Evolutionary conservation across 2,888 invertebrate species (phyloP), one percentile per base, ranked within the genome.

Genomic region (Cerastoderma edule): DNA sequence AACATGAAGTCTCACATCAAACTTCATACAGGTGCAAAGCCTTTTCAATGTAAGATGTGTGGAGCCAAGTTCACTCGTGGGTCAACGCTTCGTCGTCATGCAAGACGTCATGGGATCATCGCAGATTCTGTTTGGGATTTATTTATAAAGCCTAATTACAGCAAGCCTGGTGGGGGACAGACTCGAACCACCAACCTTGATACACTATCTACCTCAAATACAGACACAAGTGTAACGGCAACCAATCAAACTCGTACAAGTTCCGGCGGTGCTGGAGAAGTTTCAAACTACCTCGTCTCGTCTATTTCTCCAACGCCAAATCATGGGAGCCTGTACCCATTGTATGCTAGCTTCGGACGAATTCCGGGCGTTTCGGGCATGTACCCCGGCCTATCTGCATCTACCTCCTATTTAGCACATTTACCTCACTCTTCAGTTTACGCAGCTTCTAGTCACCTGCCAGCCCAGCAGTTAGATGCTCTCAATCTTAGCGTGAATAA

Each of bases 1-100:
- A 90, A 90, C 83, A 89, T 90, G 89, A 90, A 90, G 78, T 89
- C 89, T 6, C 90, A 90, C 74, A 85, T 90, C 76, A 90, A 90
- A 76, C 85, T 89, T 6, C 90, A 90, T 70, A 88, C 86, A 30
- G 90, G 90, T 48, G 85, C 89, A 32, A 90, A 90, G 75, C 90
- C 89, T 10, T 88, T 89, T 78, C 88, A 88, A 69, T 90, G 90
- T 72, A 85, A 87, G 69, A 83, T 89, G 57, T 90, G 90, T 76
- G 87, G 88, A 24, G 89, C 90, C 19, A 88, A 87, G 77, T 90
- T 90, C 64, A 90, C 90, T 0, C 85, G 90, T 28, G 90, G 89
- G 1, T 90, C 90, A 28, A 90, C 90, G 10, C 81, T 90, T 8
- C 82, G 90, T 19, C 75, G 90, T 56, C 90, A 90, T 77, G 88